Evolutionary conservation across 2,797 vertebrate species (phyloP), one percentile per base, ranked within the genome.

Genomic region (Scolopax rusticola): DNA sequence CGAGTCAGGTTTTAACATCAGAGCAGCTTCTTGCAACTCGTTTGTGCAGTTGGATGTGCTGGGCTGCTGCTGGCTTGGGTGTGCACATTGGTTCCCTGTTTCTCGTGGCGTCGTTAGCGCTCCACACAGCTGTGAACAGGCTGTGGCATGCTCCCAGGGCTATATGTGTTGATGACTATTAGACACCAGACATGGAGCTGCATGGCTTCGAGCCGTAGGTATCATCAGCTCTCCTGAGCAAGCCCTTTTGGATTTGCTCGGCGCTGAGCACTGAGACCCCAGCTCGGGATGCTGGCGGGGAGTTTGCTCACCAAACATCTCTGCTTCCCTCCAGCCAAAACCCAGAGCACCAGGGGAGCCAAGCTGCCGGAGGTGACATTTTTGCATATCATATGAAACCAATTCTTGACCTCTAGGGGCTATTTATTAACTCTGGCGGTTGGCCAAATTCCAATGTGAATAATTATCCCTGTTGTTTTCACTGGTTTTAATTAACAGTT

Each of bases 371-470:
- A 85, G 77, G 68, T 93, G 78, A 32, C 71, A 65, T 94, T 95
- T 96, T 85, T 95, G 56, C 63, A 71, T 54, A 67, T 65, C 50
- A 28, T 69, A 61, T 70, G 57, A 90, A 92, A 71, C 48, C 68
- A 83, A 89, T 77, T 92, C 75, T 53, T 92, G 81, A 87, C 90
- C 92, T 97, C 68, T 64, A 71, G 86, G 38, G 75, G 81, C 41
- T 94, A 15, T 92, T 94, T 84, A 95, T 97, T 95, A 97, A 96
- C 90, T 91, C 48, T 67, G 47, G 30, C 1, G 15, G 78, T 93
- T 96, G 95, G 92, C 76, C 38, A 73, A 28, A 47, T 85, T 95
- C 92, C 94, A 93, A 0, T 28, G 17, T 95, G 90, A 95, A 92
- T 94, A 95, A 96, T 91, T 89, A 83, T 75, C 70, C 30, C 24